Evolutionary conservation across 2,797 vertebrate species (phyloP).

Genomic region (Rhinella marina): DNA sequence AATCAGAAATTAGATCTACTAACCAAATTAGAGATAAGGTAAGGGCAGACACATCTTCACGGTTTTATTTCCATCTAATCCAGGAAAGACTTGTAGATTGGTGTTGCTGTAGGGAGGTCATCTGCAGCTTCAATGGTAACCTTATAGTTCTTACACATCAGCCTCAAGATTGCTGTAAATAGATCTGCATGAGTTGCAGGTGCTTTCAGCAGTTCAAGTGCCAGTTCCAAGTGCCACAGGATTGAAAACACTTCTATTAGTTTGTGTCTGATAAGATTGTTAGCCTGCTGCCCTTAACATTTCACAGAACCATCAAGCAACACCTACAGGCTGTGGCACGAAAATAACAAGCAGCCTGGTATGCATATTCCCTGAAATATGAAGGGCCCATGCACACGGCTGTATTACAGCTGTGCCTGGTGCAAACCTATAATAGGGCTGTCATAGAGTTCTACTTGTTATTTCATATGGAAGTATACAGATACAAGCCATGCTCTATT

Average conservation of each 20-base stretch:
- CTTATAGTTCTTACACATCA: slow-evolving; percentile 38
- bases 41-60: too few species aligned
- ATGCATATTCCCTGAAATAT: neutral
- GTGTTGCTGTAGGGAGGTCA: neutral
- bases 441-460: neutral
- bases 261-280: slow-evolving; percentile 21
- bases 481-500: neutral
- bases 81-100: neutral
- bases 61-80: neutral
- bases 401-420: too few species aligned
- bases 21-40: too few species aligned
- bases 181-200: slow-evolving; percentile 43
- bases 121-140: slow-evolving; percentile 34
- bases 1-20: too few species aligned
- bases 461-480: neutral
- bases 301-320: neutral
- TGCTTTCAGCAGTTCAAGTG: slow-evolving; percentile 21
- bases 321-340: neutral
- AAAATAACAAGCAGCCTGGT: neutral
- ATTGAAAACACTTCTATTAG: slow-evolving; percentile 33
- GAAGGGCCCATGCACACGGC: neutral
- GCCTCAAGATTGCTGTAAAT: slow-evolving; percentile 43
- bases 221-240: slow-evolving; percentile 1
- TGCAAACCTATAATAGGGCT: neutral
- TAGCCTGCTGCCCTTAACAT: neutral